These are phyloP conservation scores for Lucilia cuprina DNA, from an alignment of 1,140 invertebrate genomes.

Conservation along the genomic window DNA sequence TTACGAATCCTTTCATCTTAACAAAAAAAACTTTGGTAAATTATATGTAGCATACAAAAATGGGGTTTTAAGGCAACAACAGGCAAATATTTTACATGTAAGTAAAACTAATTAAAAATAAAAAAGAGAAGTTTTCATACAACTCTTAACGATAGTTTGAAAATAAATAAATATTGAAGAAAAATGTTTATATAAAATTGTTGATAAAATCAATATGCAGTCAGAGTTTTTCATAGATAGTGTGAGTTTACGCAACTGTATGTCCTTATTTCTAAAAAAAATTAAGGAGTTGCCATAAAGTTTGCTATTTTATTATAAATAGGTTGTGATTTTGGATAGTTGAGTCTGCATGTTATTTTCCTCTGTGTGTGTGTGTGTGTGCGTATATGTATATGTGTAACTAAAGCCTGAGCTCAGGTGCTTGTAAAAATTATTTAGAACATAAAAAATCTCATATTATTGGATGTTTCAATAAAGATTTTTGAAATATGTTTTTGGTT, in stretches of 20 bases:
- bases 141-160: no score
- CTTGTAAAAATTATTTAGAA: background rate
- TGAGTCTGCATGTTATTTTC: no score
- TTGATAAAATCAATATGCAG: background rate
- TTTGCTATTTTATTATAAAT: background rate
- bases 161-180: no score
- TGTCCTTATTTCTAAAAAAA: background rate
- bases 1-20: background rate
- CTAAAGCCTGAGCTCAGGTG: background rate
- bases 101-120: no score
- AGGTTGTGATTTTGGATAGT: background rate
- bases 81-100: no score
- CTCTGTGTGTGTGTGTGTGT: background rate
- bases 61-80: no score
- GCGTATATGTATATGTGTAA: background rate
- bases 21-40: background rate
- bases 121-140: no score
- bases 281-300: background rate
- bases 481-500: background rate
- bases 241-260: background rate
- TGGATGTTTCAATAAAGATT: background rate
- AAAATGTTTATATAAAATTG: no score
- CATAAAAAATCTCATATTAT: background rate
- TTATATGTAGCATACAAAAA: no score
- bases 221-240: no score